Percentiles rank a stretch among this genome's conserved stretches.
Evolutionary conservation across 2,113 vertebrate genomes (phyloP).

Genomic region (Numida meleagris): DNA sequence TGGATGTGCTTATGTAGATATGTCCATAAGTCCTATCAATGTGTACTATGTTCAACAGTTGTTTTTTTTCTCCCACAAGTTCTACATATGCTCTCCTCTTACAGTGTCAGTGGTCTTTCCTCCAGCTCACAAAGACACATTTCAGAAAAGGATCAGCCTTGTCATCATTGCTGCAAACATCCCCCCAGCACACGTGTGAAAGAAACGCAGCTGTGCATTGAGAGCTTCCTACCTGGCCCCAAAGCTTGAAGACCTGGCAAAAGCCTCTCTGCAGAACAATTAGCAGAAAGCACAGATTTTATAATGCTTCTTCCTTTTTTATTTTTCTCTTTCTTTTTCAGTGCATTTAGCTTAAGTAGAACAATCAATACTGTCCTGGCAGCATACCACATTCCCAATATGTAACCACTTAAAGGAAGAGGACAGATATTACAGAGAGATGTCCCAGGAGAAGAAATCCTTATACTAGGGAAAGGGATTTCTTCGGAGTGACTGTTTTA

Average conservation of each 20-base stretch:
- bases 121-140: not conserved
- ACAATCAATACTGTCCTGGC: slow-evolving; percentile 35
- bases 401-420: slow-evolving; percentile 38
- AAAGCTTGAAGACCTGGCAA: not conserved
- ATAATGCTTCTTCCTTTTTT: not conserved
- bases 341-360: slow-evolving; percentile 37
- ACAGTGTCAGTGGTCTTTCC: not conserved
- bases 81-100: not conserved
- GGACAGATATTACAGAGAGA: slow-evolving; percentile 16
- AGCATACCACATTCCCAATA: slow-evolving; percentile 16
- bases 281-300: not conserved
- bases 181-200: not conserved
- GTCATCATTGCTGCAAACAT: not conserved
- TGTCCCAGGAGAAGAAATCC: slow-evolving; percentile 32
- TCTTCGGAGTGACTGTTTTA: not conserved
- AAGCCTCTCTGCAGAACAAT: slow-evolving; percentile 5
- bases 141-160: not conserved
- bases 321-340: not conserved
- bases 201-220: not conserved
- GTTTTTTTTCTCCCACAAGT: not conserved
- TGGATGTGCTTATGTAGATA: not conserved
- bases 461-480: slow-evolving; percentile 13
- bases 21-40: accelerated
- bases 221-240: not conserved
- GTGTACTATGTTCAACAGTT: not conserved